Evolutionary conservation across 2,797 vertebrate genomes (phyloP), one percentile per base, ranked within the genome.

Genomic region (Cyprinodon diabolis): DNA sequence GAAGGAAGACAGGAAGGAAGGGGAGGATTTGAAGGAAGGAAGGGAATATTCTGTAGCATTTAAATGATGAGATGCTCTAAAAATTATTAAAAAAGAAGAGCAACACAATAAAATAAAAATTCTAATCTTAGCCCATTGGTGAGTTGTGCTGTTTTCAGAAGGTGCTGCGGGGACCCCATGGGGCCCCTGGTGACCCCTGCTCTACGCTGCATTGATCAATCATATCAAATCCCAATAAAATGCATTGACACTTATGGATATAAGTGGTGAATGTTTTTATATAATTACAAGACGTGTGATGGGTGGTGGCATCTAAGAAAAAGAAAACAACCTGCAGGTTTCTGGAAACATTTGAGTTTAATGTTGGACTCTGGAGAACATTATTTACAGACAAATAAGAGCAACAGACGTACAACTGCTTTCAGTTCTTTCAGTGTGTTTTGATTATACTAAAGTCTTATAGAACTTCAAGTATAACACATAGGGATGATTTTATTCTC

Each of bases 381-480:
- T 71, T 47, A 75, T 73, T 76, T 72, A 60, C 67, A 68, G 40
- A 48, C 51, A 79, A 66, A 71, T 77, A 54, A 75, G 47, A 71
- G 85, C 87, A 79, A 83, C 83, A 78, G 45, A 57, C 40, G 47
- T 75, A 40, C 69, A 75, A 79, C 71, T 82, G 75, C 56, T 74
- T 66, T 71, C 56, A 47, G 71, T 54, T 67, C 55, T 43, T 71
- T 72, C 54, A 60, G 17, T 73, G 71, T 71, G 21, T 58, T 77
- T 71, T 73, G 63, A 84, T 66, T 55, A 66, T 66, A 72, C n/a
- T 37, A 10, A 69, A 72, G 49, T 68, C 56, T 19, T 5, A 17
- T 49, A 49, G 3, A 13, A 49, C 48, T 49, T 49, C 48, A 49
- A 49, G 48, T 49, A 49, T 49, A 49, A 49, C 48, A 13, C 45